phyloP scores from a whole-genome alignment of 2,113 vertebrate genomes.

The Sisor rabdophorus region DNA sequence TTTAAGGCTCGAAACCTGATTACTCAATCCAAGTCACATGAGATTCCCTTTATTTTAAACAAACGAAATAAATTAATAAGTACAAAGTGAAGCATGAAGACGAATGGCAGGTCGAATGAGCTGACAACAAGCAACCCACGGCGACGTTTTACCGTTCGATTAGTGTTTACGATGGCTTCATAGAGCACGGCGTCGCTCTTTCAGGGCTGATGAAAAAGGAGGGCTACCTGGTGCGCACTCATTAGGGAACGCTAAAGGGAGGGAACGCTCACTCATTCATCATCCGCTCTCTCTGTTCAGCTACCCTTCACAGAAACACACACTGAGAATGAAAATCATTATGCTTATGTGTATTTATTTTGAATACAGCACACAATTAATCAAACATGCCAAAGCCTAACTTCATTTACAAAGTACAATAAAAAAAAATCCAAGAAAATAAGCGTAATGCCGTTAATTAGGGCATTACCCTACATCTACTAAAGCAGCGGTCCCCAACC shows the following conservation, averaged over 20 bases:
- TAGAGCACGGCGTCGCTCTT: slow-evolving; percentile 65
- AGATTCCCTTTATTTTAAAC: slow-evolving; percentile 52
- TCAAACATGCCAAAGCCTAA: too few relatives aligned
- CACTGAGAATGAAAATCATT: neutral
- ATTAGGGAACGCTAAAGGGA: slow-evolving; percentile 65
- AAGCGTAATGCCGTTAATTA: neutral
- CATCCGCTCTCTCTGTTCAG: slow-evolving; percentile 43
- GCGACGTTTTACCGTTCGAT: slow-evolving; percentile 74
- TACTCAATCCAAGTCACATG: neutral
- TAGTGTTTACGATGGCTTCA: slow-evolving; percentile 72
- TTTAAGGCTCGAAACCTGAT: neutral
- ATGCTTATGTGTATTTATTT: neutral
- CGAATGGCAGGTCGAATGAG: slow-evolving; percentile 71
- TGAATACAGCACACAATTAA: neutral
- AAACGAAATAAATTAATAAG: slow-evolving; percentile 54
- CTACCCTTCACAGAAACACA: slow-evolving; percentile 53
- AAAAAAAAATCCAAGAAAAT: too few relatives aligned
- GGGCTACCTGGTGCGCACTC: slow-evolving; percentile 64
- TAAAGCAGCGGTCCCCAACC: too few relatives aligned
- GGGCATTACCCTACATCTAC: neutral
- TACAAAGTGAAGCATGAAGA: slow-evolving; percentile 71
- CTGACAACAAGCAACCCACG: slow-evolving; percentile 70
- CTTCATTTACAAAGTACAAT: neutral
- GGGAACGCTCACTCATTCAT: slow-evolving; percentile 63
- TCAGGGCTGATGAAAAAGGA: slow-evolving; percentile 71